Evolutionary conservation across 2,113 vertebrate species (phyloP), one percentile per base, ranked within the genome.

Genomic region (Forbesichthys agassizii): DNA sequence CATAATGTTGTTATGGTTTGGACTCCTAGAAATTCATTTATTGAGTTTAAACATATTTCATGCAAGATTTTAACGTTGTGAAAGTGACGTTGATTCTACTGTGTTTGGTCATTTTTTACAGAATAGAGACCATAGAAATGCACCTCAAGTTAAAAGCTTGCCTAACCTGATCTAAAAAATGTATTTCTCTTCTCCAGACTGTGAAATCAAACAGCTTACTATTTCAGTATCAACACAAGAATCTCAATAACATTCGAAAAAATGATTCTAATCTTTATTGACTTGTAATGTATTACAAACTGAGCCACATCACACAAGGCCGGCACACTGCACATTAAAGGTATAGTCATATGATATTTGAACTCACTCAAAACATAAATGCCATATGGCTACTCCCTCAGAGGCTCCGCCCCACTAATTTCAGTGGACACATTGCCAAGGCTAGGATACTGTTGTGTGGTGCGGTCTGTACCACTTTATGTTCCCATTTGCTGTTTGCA

Each of bases 191-290:
- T 59, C 59, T 46, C 54, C n/a, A 33, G 49, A 65, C 11, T 10
- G 33, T 68, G 58, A 60, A 62, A 66, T 61, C 46, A 33, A 36
- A 59, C 5, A 0, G 9, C 5, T 54, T 66, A 48, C 77, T 79
- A 20, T 74, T 80, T 16, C 68, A 61, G 55, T 42, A 69, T 73
- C 78, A 61, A 65, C 71, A 55, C 78, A 67, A 69, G 36, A 60
- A 66, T 64, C 61, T 62, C 18, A 59, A 58, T 1, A 65, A 48
- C 47, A 18, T 33, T 56, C 58, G 33, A 58, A 33, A 58, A 9
- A 10, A 56, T 5, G 18, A 7, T 16, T 18, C n/a, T 18, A 7
- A 85, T 81, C 76, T 81, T 49, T 61, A 52, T 51, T 48, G 69
- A 63, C 55, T 58, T 58, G 56, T 55, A 11, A 33, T 48, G 49